Evolutionary conservation across 2,888 invertebrate genomes (phyloP).

Genomic region (Sinopyrophorus schimmeli): DNA sequence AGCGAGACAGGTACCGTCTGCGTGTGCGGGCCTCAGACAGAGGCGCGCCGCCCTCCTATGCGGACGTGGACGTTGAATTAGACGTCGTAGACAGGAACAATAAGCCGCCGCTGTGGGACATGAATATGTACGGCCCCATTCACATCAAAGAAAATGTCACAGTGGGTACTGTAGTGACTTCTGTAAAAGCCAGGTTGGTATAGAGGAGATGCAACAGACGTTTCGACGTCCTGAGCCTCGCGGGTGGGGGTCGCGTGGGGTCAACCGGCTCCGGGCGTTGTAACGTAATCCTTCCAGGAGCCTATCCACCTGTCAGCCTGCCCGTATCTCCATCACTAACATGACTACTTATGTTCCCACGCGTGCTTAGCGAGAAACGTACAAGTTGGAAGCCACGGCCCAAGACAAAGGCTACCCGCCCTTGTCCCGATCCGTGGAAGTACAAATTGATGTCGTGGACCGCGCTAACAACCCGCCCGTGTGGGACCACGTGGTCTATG

Average conservation of each 20-base stretch:
- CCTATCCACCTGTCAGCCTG: conserved; percentile 38
- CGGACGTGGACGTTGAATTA: conserved; percentile 96
- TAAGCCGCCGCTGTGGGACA: conserved; percentile 97
- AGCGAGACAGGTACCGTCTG: conserved; percentile 96
- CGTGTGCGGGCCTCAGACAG: conserved; percentile 96
- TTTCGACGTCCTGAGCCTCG: conserved; percentile 58
- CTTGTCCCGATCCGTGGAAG: conserved; percentile 94
- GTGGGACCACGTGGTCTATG: conserved; percentile 96
- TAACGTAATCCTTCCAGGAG: conserved; percentile 37
- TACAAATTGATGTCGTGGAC: conserved; percentile 98
- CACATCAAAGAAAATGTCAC: conserved; percentile 98
- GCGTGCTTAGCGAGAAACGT: conserved; percentile 82
- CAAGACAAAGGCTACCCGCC: conserved; percentile 96
- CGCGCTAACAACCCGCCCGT: conserved; percentile 97
- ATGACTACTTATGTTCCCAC: conserved; percentile 40
- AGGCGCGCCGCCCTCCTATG: conserved; percentile 88
- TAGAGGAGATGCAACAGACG: conserved; percentile 54
- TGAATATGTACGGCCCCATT: conserved; percentile 94
- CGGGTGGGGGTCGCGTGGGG: conserved; percentile 45
- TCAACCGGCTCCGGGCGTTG: conserved; percentile 37
- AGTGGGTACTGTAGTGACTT: conserved; percentile 97
- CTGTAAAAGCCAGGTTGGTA: conserved; percentile 98
- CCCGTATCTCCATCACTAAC: conserved; percentile 40
- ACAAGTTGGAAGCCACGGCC: conserved; percentile 98
- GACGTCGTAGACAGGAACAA: conserved; percentile 98